A percentile compares a stretch with the other conserved stretches of the same genome.
These are phyloP conservation scores for Galleria mellonella DNA, from an alignment of 1,140 invertebrate genomes.

Conservation along the genomic window DNA sequence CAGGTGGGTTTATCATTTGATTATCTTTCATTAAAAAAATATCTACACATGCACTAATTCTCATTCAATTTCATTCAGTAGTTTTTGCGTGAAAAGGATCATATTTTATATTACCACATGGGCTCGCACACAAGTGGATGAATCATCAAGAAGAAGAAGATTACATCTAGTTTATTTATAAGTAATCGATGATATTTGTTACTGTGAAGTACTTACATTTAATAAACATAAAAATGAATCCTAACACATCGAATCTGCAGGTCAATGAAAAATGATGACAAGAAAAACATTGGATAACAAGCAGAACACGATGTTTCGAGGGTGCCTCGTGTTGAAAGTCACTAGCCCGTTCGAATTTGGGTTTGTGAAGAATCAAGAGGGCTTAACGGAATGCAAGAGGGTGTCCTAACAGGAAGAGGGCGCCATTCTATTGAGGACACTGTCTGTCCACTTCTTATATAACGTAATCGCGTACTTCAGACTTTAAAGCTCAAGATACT, in stretches of 20 bases:
- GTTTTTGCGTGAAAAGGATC: too few species aligned
- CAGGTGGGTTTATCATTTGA: too few species aligned
- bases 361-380: constrained; percentile 25
- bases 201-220: too few species aligned
- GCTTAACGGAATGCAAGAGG: constrained; percentile 18
- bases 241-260: neutral
- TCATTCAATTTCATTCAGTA: too few species aligned
- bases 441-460: constrained; percentile 22
- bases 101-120: too few species aligned
- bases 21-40: too few species aligned
- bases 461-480: constrained; percentile 15
- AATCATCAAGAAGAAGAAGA: too few species aligned
- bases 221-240: neutral
- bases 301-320: constrained; percentile 15
- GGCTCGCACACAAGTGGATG: too few species aligned
- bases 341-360: constrained; percentile 25
- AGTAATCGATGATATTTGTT: too few species aligned
- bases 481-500: too few species aligned
- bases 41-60: too few species aligned
- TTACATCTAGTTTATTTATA: too few species aligned
- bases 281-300: constrained; percentile 19
- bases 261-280: constrained; percentile 11
- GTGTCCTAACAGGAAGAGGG: constrained; percentile 19
- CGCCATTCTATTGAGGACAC: constrained; percentile 3
- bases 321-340: constrained; percentile 21